Base-by-base conservation (phyloP, 2,888 invertebrate species). In the Aricia artaxerxes region DNA sequence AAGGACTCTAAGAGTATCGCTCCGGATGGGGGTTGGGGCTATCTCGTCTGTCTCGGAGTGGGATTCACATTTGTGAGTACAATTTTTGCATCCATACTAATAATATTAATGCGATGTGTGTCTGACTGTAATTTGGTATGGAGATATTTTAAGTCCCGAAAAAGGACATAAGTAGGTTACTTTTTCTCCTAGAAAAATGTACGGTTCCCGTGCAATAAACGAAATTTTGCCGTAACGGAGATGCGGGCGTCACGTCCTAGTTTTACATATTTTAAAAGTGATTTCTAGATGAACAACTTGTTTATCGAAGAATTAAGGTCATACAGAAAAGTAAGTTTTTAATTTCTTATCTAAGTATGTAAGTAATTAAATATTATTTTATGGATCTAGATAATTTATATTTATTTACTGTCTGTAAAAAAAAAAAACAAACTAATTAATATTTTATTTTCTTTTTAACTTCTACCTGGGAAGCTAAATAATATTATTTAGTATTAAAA, bases 11-110 rank as follows among this genome's bases (percentile, higher is more conserved):
- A 84, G 44, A 80, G 81, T 38, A 81, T 89, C 0, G 88, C 97
- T 1, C 97, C 97, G 0, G 97, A 97, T 84, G 97, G 97, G 4
- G 97, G 97, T 0, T 98, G 97, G 97, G 97, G 97, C 0, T 97
- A 97, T 88, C 90, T 97, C 78, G 95, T 97, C 16, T 96, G 97
- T 60, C 85, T 97, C 11, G 97, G 97, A 35, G 96, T 97, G 85
- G 96, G 97, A 83, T 88, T 97, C 81, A 96, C 97, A 69, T 97
- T 97, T 87, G 97, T 97, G 93, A 96, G 97, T 96, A 83, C 81
- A 81, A 79, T 75, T 69, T 31, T 31, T 72, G 16, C 57, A 72
- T 49, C 49, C 9, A 49, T 49, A 49, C 49, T 49, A 49, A 49
- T 9, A 49, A 11, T 2, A 49, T 5, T 9, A 49, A 49, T 11